Evolutionary conservation across 2,113 vertebrate species (phyloP), one percentile per base, ranked within the genome.

Genomic region (Psephotus haematonotus): DNA sequence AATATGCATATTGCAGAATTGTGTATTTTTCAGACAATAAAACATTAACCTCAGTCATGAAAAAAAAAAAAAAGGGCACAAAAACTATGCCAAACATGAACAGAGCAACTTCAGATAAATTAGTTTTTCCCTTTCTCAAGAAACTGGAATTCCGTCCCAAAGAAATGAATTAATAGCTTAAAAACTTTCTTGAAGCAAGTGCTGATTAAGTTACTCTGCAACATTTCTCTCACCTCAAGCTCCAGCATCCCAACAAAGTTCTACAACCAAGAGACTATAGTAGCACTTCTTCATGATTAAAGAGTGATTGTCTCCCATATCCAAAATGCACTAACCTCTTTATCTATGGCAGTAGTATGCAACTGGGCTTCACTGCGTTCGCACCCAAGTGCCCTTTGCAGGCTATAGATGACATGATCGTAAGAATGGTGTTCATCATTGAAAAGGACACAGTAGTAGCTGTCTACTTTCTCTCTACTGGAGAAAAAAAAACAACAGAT

Each of bases 361-460:
- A 98, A 95, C 91, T 99, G 98, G 23, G 99, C 99, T 93, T 99
- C 99, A 77, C 97, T 92, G 1, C 98, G 98, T 79, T 99, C 98
- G 72, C 99, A 99, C 89, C 98, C 98, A 63, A 99, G 98, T 31
- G 99, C 99, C 85, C 98, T 98, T 92, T 99, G 99, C 86, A 99
- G 98, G 95, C 99, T 99, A 95, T 99, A 99, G 97, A 99, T 99
- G 72, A 99, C 99, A 67, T 99, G 99, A 91, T 99, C 99, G 2
- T 99, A 99, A 8, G 99, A 99, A 98, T 99, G 99, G 97, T 99
- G 99, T n/a, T 99, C 99, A 82, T 99, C 99, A 82, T 99, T 99
- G 98, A 99, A 99, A 93, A 99, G 98, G 50, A 99, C 99, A 96
- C 99, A 99, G 95, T 98, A 99, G 94, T 99, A 99, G 37, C 97